Percentiles rank a stretch among this genome's conserved stretches.
phyloP scores from a whole-genome alignment of 2,888 invertebrate genomes.

The Ischnura elegans region DNA sequence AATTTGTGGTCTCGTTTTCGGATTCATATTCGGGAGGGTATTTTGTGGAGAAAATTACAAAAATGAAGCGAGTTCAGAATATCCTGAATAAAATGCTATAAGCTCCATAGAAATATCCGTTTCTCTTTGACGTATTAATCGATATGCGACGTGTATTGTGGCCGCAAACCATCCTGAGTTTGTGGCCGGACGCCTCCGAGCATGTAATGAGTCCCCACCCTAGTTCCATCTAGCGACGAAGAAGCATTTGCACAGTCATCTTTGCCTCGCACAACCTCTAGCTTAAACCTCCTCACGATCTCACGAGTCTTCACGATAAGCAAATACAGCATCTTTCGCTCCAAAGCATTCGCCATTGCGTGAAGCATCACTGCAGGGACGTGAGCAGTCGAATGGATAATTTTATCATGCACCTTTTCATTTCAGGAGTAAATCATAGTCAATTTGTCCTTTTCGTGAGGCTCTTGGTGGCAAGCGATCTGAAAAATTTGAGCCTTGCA shows the following conservation, averaged over 20 bases:
- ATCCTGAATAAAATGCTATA: not conserved
- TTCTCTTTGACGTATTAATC: slow-evolving; percentile 22
- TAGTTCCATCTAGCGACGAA: not conserved
- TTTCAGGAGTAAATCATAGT: not conserved
- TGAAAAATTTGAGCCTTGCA: not conserved
- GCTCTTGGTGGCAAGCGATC: not conserved
- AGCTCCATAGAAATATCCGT: not conserved
- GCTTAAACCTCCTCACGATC: not conserved
- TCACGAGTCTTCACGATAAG: not conserved
- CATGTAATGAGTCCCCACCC: not conserved
- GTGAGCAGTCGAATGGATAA: slow-evolving; percentile 3
- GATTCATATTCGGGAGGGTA: not conserved
- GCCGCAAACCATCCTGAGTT: slow-evolving; percentile 45
- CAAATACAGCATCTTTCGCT: not conserved
- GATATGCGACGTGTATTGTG: slow-evolving; percentile 15
- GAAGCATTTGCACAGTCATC: not conserved
- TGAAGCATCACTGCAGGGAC: not conserved
- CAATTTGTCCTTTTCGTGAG: not conserved
- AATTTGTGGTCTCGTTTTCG: not conserved
- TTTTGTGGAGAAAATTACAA: not conserved
- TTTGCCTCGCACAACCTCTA: not conserved
- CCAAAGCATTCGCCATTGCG: not conserved
- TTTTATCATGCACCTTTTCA: not conserved
- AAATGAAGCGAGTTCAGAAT: not conserved
- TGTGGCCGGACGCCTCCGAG: not conserved